phyloP scores from a whole-genome alignment of 1,140 invertebrate genomes.

The Bombus huntii region DNA sequence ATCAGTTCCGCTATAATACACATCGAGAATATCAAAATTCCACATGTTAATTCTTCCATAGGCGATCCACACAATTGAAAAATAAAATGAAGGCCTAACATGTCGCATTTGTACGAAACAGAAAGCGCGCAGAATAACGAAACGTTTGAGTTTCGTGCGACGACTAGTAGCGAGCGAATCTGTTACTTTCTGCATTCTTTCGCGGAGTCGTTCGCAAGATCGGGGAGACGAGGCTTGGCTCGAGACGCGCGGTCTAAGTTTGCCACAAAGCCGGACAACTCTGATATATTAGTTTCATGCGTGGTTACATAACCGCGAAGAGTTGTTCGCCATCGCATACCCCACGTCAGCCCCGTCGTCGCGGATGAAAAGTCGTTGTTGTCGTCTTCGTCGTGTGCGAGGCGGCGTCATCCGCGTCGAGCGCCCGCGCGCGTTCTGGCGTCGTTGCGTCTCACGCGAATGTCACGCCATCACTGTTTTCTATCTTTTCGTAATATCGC shows the following conservation, averaged over 20 bases:
- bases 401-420: slow-evolving; percentile 8
- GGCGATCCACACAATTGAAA: background rate
- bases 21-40: background rate
- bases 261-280: slow-evolving; percentile 70
- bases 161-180: background rate
- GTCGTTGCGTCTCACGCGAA: slow-evolving; percentile 46
- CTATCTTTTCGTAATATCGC: background rate
- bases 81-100: background rate
- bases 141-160: background rate
- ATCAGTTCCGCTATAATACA: too few relatives aligned
- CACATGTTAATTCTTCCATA: background rate
- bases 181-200: slow-evolving; percentile 40
- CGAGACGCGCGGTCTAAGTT: slow-evolving; percentile 71
- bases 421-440: slow-evolving; percentile 27
- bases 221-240: slow-evolving; percentile 56
- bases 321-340: slow-evolving; percentile 72
- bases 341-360: slow-evolving; percentile 71
- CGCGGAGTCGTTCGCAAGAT: slow-evolving; percentile 12
- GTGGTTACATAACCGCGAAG: slow-evolving; percentile 73
- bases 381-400: slow-evolving; percentile 41
- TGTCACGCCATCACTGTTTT: background rate
- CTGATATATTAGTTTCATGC: slow-evolving; percentile 77
- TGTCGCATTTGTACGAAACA: background rate
- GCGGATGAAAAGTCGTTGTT: slow-evolving; percentile 67
- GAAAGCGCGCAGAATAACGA: background rate